Evolutionary conservation across 2,888 invertebrate species (phyloP).

Genomic region (Hanleya hanleyi): DNA sequence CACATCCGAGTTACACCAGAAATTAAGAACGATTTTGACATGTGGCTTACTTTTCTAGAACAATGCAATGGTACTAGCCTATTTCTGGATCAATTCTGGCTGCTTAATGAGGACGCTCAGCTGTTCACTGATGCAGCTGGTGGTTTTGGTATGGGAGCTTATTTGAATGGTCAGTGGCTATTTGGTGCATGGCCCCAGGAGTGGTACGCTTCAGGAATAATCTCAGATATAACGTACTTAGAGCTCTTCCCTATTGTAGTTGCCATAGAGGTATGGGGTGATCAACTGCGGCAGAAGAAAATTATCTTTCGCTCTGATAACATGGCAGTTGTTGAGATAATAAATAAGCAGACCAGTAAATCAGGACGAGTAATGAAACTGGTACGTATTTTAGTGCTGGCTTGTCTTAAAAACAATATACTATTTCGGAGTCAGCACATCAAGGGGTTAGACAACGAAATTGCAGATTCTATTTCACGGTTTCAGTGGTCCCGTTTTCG

Average conservation of each 20-base stretch:
- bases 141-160: background rate
- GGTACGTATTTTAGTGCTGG: no score
- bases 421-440: no score
- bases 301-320: background rate
- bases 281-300: background rate
- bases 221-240: background rate
- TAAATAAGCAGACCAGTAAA: no score
- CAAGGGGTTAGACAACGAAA: no score
- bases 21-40: background rate
- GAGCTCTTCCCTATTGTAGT: background rate
- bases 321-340: background rate
- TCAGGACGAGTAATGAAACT: no score
- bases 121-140: background rate
- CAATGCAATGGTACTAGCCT: background rate
- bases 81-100: background rate
- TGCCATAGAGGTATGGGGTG: background rate
- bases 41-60: background rate
- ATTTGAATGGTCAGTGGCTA: background rate
- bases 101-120: background rate
- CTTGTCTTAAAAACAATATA: no score
- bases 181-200: background rate
- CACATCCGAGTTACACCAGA: background rate
- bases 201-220: background rate
- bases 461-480: no score
- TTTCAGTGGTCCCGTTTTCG: no score